Base-by-base conservation (phyloP, 2,113 vertebrate genomes). In the Grantiella picta region DNA sequence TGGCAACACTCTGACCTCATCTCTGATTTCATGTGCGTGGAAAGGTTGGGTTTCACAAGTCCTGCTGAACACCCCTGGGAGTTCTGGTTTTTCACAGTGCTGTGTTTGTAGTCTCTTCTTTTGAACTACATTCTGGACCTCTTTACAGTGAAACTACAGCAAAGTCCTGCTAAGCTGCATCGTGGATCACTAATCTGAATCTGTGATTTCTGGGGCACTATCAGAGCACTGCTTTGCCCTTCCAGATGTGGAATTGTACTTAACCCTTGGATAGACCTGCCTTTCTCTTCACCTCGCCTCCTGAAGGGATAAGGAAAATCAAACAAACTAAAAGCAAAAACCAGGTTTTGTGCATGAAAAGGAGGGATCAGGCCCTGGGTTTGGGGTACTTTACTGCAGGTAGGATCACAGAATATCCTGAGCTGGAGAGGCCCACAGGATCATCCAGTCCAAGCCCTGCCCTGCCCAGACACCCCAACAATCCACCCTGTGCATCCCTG, bases 21-120 rank as follows among this genome's bases (percentile, higher is more conserved):
- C 19, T 27, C 50, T 8, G 3, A 9, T 5, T 22, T 5, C 77
- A 2, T 0, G 24, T 15, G 0, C n/a, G 5, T 1, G 40, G 12
- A 11, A 11, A 2, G 2, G 3, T 24, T 35, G 87, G 36, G 15
- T 20, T 40, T 25, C n/a, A 13, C 35, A 4, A 1, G 9, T 2
- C 22, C 40, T 16, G 1, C 49, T 15, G 49, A 12, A 4, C 38
- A 5, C 78, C 33, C 16, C 6, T 12, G 38, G 8, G 49, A 53
- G 23, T 24, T 35, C 28, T 15, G 22, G 29, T 12, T 18, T 21
- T 28, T 38, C 27, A 17, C 49, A 7, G 38, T 4, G 72, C 40
- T 72, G 8, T 9, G 1, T 14, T 61, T 42, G n/a, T 4, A 35
- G 15, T 11, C 19, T 14, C 20, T 63, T 47, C 35, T 68, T 52